A percentile compares a stretch with the other conserved stretches of the same genome.
phyloP scores from a whole-genome alignment of 2,888 invertebrate species.

The Dryomyza anilis region DNA sequence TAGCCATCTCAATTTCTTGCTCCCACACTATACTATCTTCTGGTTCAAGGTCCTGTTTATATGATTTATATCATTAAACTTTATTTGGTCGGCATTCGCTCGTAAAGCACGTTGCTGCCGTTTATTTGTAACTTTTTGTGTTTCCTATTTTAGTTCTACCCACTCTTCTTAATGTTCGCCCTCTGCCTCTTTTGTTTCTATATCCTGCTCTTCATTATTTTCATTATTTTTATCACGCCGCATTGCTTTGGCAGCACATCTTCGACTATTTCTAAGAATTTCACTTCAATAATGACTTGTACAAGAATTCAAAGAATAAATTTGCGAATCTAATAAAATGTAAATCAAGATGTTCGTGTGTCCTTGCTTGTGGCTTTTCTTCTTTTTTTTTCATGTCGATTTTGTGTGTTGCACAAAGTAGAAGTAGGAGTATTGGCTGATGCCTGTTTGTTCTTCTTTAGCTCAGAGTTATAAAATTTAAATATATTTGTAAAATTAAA shows the following conservation, averaged over 20 bases:
- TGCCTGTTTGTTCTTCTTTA: too few relatives aligned
- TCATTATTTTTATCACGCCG: conserved; percentile 20
- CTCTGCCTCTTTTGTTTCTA: not conserved
- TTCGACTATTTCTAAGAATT: not conserved
- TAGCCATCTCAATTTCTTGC: not conserved
- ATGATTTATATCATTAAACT: conserved; percentile 33
- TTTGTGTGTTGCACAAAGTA: too few relatives aligned
- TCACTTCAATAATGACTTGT: too few relatives aligned
- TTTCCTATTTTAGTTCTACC: not conserved
- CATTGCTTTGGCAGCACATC: not conserved
- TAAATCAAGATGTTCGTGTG: conserved; percentile 33
- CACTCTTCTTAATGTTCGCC: not conserved
- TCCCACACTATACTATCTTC: not conserved
- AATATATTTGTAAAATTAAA: too few relatives aligned
- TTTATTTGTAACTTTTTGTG: not conserved
- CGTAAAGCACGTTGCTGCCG: conserved; percentile 18
- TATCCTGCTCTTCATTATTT: not conserved
- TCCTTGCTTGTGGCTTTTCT: too few relatives aligned
- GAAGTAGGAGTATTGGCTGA: too few relatives aligned
- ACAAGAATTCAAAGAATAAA: conserved; percentile 33
- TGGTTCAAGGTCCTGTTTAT: conserved; percentile 2
- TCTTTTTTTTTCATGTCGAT: too few relatives aligned
- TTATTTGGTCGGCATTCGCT: conserved; percentile 24
- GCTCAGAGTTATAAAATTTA: too few relatives aligned
- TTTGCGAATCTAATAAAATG: conserved; percentile 36